A percentile compares a stretch with the other conserved stretches of the same genome.
Conservation (phyloP, 2,888 invertebrate genomes). For the Artemia sp. region DNA sequence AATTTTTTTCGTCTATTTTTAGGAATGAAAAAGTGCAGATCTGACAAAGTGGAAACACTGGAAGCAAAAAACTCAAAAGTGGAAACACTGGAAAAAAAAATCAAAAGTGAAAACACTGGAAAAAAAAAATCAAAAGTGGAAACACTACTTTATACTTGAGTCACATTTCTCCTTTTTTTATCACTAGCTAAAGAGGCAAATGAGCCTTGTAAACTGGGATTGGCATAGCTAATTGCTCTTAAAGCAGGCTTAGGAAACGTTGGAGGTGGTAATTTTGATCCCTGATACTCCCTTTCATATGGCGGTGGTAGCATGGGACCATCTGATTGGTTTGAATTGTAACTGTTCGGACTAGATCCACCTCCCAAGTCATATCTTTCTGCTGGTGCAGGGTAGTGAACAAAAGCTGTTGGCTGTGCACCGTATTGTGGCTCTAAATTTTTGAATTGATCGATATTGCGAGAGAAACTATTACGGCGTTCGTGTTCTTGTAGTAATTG, state of each 20-base stretch:
- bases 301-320: slow-evolving; percentile 12
- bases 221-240: slow-evolving; percentile 30
- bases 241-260: slow-evolving; percentile 25
- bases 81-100: no score
- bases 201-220: slow-evolving; percentile 40
- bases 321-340: slow-evolving; percentile 2
- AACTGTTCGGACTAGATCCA: slow-evolving; percentile 10
- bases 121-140: neutral
- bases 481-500: slow-evolving; percentile 43
- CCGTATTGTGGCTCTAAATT: neutral
- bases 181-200: slow-evolving; percentile 40
- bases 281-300: neutral
- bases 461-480: slow-evolving; percentile 35
- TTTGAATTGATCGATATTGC: neutral
- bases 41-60: no score
- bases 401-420: neutral
- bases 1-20: no score
- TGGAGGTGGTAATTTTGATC: slow-evolving; percentile 23
- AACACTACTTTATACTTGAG: slow-evolving; percentile 37
- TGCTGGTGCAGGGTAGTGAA: slow-evolving; percentile 9
- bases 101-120: neutral
- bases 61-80: no score
- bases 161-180: slow-evolving; percentile 39
- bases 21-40: no score
- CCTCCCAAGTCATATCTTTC: slow-evolving; percentile 17